Evolutionary conservation across 1,140 invertebrate species (phyloP), one percentile per base, ranked within the genome.

Genomic region (Ceratosolen fusciceps): DNA sequence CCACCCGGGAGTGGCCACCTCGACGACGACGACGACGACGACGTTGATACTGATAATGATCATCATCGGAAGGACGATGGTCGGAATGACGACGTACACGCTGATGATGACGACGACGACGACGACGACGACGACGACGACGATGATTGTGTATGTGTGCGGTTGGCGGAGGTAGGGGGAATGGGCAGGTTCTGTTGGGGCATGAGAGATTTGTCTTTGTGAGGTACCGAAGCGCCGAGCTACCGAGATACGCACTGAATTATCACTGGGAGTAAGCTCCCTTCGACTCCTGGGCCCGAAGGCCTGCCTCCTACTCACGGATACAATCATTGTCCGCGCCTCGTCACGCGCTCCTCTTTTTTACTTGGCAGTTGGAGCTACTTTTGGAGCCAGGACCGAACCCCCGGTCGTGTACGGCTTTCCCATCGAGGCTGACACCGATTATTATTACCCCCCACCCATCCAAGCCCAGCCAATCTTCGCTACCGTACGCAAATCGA

Each of bases 171-270:
- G n/a, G n/a, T n/a, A n/a, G 88, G 87, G 85, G 84, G 79, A 83
- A 86, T 84, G 85, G 83, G 83, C 86, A 86, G 84, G 85, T 85
- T 88, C 84, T 82, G 84, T 82, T 84, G 84, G 85, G 83, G 85
- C 87, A 86, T 86, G 85, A 83, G 83, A 87, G 84, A 88, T 88
- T 89, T 89, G 89, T 88, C 89, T 89, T 90, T 89, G 89, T 88
- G 88, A 88, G 88, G 86, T 47, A 86, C 87, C 88, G 88, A 88
- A 85, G 83, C 84, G 84, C 82, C 84, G 84, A 70, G 88, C 88
- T 89, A 89, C 89, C 84, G 88, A 85, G 86, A 89, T 89, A 90
- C 89, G 82, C 89, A 87, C 83, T 88, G 87, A 89, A 89, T 89
- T 89, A 89, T 89, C 89, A 86, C 85, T 83, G 81, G 43, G 16